phyloP scores from a whole-genome alignment of 2,113 vertebrate species.

The Podarcis cretensis region DNA sequence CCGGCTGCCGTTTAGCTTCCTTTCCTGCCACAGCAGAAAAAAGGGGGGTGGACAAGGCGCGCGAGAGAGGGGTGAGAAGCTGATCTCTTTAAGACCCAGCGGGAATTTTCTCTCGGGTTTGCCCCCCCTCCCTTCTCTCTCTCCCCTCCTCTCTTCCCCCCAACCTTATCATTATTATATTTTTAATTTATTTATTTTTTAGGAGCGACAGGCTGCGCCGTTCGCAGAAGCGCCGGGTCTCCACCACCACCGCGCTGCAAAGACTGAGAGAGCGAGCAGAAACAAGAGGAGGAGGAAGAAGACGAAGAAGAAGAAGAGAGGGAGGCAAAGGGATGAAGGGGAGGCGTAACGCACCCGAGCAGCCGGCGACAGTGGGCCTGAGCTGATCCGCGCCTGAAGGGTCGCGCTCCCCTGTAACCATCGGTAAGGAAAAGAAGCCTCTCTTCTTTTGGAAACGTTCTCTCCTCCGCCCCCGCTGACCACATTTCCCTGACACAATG shows the following conservation, averaged over 20 bases:
- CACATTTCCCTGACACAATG: slow-evolving; percentile 30
- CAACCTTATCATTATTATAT: background rate
- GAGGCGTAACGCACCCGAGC: background rate
- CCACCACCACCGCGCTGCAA: slow-evolving; percentile 43
- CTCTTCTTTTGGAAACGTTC: background rate
- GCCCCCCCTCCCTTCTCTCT: background rate
- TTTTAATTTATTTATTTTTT: background rate
- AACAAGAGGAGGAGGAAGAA: slow-evolving; percentile 28
- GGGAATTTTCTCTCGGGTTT: background rate
- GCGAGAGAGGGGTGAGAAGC: background rate
- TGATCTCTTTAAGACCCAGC: slow-evolving; percentile 64
- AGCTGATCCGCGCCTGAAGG: background rate
- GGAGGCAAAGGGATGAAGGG: background rate
- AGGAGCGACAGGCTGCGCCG: slow-evolving; percentile 45
- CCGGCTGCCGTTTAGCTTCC: background rate
- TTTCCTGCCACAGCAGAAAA: slow-evolving; percentile 6
- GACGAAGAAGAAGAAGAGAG: slow-evolving; percentile 28
- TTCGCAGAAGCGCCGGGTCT: slow-evolving; percentile 52
- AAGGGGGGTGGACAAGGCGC: background rate
- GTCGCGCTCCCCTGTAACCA: background rate
- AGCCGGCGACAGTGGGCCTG: slow-evolving; percentile 42
- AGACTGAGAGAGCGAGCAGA: slow-evolving; percentile 3
- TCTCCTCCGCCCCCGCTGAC: background rate
- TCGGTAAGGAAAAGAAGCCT: slow-evolving; percentile 1
- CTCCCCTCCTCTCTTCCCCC: too few relatives aligned